phyloP scores from a whole-genome alignment of 2,797 vertebrate species.

The Rousettus madagascariensis region DNA sequence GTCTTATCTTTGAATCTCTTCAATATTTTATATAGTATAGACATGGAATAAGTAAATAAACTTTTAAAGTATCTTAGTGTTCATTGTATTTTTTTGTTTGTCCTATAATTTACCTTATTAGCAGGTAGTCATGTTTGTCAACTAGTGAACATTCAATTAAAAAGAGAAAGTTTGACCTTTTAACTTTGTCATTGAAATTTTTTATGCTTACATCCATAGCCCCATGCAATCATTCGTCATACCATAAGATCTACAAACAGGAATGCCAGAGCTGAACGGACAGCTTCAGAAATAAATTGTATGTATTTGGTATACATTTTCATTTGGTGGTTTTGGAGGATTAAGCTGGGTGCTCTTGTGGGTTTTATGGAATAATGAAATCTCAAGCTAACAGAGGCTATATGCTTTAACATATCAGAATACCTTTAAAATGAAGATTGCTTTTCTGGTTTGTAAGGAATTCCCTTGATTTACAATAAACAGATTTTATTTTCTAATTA shows the following conservation, averaged over 20 bases:
- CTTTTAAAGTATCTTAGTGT: background rate
- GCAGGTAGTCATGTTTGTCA: constrained; percentile 40
- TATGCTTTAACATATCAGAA: background rate
- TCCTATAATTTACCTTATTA: background rate
- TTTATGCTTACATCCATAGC: constrained; percentile 82
- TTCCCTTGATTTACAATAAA: constrained; percentile 35
- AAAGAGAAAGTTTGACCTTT: constrained; percentile 33
- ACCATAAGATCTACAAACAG: constrained; percentile 97
- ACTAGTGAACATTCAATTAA: constrained; percentile 26
- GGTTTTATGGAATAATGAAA: constrained; percentile 41
- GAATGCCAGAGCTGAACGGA: constrained; percentile 91
- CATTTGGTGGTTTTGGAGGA: background rate
- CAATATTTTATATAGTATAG: background rate
- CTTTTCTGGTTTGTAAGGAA: constrained; percentile 32
- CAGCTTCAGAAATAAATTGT: constrained; percentile 97
- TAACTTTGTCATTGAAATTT: constrained; percentile 28
- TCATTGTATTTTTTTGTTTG: constrained; percentile 34
- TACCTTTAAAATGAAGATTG: constrained; percentile 35
- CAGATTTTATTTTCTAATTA: constrained; percentile 46
- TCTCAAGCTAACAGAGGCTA: constrained; percentile 26
- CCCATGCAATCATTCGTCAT: constrained; percentile 91
- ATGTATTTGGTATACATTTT: constrained; percentile 81
- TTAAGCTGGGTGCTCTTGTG: constrained; percentile 49
- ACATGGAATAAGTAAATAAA: constrained; percentile 13
- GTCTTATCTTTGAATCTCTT: constrained; percentile 36